A percentile compares a stretch with the other conserved stretches of the same genome.
Evolutionary conservation across 2,888 invertebrate genomes (phyloP).

Genomic region (Eugnorisma glareosa): DNA sequence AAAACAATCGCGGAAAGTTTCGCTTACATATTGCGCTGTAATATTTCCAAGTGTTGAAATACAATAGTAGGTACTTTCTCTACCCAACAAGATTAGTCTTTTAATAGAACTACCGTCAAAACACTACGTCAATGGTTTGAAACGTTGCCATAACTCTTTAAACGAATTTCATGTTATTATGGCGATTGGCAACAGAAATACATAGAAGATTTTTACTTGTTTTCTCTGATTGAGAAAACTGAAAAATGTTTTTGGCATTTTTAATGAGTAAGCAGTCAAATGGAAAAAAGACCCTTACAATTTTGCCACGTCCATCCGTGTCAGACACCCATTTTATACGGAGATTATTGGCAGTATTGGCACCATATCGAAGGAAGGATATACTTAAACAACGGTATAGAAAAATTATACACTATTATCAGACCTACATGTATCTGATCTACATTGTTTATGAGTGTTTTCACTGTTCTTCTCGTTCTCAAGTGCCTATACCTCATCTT

Average conservation of each 20-base stretch:
- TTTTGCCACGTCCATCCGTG: neutral
- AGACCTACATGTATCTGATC: neutral
- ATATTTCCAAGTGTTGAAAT: conserved; percentile 38
- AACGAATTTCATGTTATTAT: conserved; percentile 55
- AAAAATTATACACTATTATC: neutral
- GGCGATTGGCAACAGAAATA: conserved; percentile 47
- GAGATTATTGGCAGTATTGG: neutral
- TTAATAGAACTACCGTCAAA: conserved; percentile 61
- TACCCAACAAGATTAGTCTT: conserved; percentile 52
- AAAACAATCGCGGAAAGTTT: conserved; percentile 34
- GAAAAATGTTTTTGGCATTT: neutral
- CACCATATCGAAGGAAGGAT: neutral
- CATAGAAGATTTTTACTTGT: conserved; percentile 7
- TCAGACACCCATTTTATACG: neutral
- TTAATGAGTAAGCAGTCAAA: neutral
- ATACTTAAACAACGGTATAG: neutral
- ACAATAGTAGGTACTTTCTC: conserved; percentile 45
- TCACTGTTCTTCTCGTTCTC: neutral
- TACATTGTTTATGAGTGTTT: neutral
- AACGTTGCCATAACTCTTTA: conserved; percentile 60
- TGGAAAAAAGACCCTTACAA: neutral
- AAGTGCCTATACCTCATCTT: neutral
- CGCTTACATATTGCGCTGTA: conserved; percentile 20
- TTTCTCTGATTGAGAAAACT: neutral
- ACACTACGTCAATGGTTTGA: conserved; percentile 63